Percentiles rank a stretch among this genome's conserved stretches.
phyloP scores from a whole-genome alignment of 1,140 invertebrate species.

The Drosophila persimilis region DNA sequence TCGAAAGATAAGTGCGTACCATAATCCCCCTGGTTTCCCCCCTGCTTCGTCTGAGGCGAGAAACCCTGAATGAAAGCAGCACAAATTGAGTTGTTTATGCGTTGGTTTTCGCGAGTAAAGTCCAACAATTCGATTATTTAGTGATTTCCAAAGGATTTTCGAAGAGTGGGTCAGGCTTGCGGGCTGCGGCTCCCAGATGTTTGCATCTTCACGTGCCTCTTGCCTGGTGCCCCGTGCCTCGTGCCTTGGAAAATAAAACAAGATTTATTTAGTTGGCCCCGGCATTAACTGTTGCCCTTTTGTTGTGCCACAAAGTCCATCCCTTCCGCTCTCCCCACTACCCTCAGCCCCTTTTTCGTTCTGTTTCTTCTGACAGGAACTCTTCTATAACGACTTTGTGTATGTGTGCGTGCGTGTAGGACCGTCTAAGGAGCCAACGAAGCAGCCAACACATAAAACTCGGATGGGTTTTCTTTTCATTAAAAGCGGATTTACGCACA shows the following conservation, averaged over 20 bases:
- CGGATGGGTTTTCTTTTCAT: constrained; percentile 79
- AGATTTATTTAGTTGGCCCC: constrained; percentile 78
- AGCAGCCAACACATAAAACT: constrained; percentile 54
- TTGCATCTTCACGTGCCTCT: constrained; percentile 41
- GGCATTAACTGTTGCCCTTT: constrained; percentile 78
- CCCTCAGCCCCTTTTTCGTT: too few relatives aligned
- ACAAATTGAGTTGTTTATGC: constrained; percentile 75
- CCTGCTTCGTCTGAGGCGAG: neutral
- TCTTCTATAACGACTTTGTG: constrained; percentile 44
- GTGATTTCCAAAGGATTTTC: constrained; percentile 62
- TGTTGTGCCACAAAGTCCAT: constrained; percentile 51
- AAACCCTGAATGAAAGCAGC: constrained; percentile 46
- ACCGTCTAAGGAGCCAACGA: constrained; percentile 25
- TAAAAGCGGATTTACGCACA: constrained; percentile 81
- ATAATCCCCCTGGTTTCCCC: constrained; percentile 14
- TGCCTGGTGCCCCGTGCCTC: too few relatives aligned
- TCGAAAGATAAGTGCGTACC: too few relatives aligned
- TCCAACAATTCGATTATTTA: constrained; percentile 75
- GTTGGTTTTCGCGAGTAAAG: constrained; percentile 31
- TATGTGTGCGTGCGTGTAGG: constrained; percentile 9
- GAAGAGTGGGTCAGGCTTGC: constrained; percentile 22
- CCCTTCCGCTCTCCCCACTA: too few relatives aligned
- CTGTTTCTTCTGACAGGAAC: constrained; percentile 31
- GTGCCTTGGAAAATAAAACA: constrained; percentile 61
- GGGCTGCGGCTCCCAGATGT: constrained; percentile 22